Base-by-base conservation (phyloP, 1,140 invertebrate genomes). In the Meloidogyne exigua region DNA sequence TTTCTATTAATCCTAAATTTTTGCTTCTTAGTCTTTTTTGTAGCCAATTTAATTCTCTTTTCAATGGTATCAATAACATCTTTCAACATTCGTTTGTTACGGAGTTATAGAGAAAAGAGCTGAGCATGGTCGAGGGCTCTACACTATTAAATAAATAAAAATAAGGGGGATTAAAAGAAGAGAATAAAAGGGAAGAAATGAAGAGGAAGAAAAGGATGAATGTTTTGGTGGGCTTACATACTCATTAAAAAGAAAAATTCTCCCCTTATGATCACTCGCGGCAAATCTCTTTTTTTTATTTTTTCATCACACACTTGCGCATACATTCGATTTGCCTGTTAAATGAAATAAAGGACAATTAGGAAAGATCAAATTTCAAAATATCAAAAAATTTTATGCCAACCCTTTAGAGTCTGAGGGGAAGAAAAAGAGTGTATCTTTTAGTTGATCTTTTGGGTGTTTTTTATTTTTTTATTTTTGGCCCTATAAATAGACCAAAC, bases 191-290 rank as follows among this genome's bases (percentile, higher is more conserved):
- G 44, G 44, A 49, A 49, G 12, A 57, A 39, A 26, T 32, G 13
- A 42, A 2, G 10, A 44, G 26, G 67, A n/a, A 69, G 21, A 21
- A 12, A 28, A 44, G 28, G 68, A 39, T 69, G 26, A 69, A n/a
- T 42, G 28, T 23, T 67, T 57, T 18, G n/a, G 49, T 15, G 66
- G 66, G 28, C 39, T 9, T 25, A 21, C 66, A 32, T 21, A 32
- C 39, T 9, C 28, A 68, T n/a, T 0, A 21, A 9, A 18, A 32
- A 68, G 7, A 21, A 68, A 21, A n/a, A 5, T 2, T 67, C n/a
- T 36, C 66, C 65, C 65, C 21, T 68, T 68, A 42, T 68, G 49
- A 57, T 57, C 36, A 9, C 36, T 39, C 49, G 49, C 44, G 44
- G 44, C 44, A 49, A 49, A 49, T 49, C 44, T 15, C 18, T 49